These are phyloP conservation scores for Calephelis nemesis DNA, from an alignment of 1,140 invertebrate genomes.

Conservation along the genomic window DNA sequence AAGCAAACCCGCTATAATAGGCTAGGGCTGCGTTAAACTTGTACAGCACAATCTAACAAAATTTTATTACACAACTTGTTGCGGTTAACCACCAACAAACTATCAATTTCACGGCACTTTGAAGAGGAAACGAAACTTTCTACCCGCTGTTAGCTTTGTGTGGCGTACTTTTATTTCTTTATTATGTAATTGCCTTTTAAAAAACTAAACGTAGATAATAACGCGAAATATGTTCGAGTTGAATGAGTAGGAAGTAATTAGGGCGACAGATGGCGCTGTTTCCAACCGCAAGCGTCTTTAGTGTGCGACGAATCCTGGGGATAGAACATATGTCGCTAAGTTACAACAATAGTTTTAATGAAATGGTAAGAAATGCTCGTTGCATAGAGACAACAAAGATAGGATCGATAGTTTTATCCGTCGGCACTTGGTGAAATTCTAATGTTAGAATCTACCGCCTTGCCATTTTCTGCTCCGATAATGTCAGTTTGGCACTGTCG, in stretches of 20 bases:
- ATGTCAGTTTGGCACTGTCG: too few species aligned
- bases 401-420: too few species aligned
- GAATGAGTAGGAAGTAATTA: slow-evolving; percentile 73
- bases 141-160: slow-evolving; percentile 50
- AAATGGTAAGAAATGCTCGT: too few species aligned
- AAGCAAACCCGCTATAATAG: too few species aligned
- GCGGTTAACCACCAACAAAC: slow-evolving; percentile 49
- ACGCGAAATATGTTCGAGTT: slow-evolving; percentile 44
- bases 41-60: slow-evolving; percentile 17
- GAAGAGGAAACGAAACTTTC: slow-evolving; percentile 58
- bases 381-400: too few species aligned
- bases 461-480: too few species aligned
- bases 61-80: slow-evolving; percentile 25
- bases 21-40: too few species aligned
- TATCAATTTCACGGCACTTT: slow-evolving; percentile 62
- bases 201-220: slow-evolving; percentile 59
- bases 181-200: slow-evolving; percentile 66
- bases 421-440: too few species aligned
- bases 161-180: slow-evolving; percentile 66
- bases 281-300: slow-evolving; percentile 50
- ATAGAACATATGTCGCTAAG: slow-evolving; percentile 14
- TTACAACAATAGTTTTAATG: background rate
- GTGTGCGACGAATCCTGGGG: slow-evolving; percentile 19
- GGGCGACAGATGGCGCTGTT: slow-evolving; percentile 58
- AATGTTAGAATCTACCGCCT: too few species aligned